Conservation (phyloP, 2,113 vertebrate species). For the Triplophysa rosa region DNA sequence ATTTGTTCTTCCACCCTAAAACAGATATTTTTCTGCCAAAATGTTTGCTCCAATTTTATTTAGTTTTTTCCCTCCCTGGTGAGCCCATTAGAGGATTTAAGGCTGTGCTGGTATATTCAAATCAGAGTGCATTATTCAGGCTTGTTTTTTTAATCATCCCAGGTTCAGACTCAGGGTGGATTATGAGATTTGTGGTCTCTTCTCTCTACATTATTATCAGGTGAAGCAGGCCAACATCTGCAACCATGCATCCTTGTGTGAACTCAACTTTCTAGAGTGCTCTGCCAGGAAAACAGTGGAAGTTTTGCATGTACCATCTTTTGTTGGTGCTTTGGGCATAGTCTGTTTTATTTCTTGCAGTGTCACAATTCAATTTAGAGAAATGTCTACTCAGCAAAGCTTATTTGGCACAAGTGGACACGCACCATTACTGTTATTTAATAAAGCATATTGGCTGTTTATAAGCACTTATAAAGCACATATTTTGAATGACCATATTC, state of each 20-base stretch:
- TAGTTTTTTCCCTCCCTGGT: not conserved
- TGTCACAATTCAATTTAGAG: no score
- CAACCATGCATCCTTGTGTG: not conserved
- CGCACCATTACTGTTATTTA: no score
- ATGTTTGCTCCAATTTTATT: slow-evolving; percentile 8
- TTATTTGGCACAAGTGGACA: no score
- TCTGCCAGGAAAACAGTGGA: no score
- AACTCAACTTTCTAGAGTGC: not conserved
- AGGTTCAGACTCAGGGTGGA: slow-evolving; percentile 31
- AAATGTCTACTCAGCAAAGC: no score
- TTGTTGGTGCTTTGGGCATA: no score
- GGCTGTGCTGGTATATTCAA: slow-evolving; percentile 20
- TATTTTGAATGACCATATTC: no score
- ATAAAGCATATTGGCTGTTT: no score
- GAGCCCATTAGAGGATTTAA: slow-evolving; percentile 26
- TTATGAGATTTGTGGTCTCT: slow-evolving; percentile 40
- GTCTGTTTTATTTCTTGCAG: no score
- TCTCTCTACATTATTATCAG: slow-evolving; percentile 32
- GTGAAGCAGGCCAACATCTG: slow-evolving; percentile 35
- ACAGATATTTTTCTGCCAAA: slow-evolving; percentile 10
- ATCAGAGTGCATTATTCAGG: slow-evolving; percentile 27
- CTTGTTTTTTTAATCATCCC: slow-evolving; percentile 40
- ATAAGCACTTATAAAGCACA: no score
- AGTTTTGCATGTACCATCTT: no score
- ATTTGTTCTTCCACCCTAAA: not conserved